phyloP scores from a whole-genome alignment of 2,888 invertebrate species.

The Adela reaumurella region DNA sequence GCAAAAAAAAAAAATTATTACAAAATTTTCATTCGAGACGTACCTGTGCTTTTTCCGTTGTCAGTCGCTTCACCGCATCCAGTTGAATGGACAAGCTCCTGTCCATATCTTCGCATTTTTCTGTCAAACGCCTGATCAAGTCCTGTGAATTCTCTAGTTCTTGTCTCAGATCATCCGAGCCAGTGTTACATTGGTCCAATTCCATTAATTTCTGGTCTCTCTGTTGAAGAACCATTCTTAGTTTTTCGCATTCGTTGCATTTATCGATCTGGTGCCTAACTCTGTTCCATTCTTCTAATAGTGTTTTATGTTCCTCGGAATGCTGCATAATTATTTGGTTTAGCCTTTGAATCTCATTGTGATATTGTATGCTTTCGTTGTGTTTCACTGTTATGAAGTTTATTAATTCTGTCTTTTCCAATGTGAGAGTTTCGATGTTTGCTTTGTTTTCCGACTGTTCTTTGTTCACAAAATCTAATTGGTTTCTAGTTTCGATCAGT shows the following conservation, averaged over 20 bases:
- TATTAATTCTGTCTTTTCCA: slow-evolving; percentile 68
- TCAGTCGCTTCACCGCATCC: slow-evolving; percentile 58
- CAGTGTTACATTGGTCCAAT: slow-evolving; percentile 25
- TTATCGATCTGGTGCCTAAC: slow-evolving; percentile 14
- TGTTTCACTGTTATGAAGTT: slow-evolving; percentile 76
- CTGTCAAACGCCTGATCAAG: slow-evolving; percentile 57
- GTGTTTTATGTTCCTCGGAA: slow-evolving; percentile 29
- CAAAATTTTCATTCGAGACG: background rate
- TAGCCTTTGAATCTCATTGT: slow-evolving; percentile 79
- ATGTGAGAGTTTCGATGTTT: slow-evolving; percentile 23
- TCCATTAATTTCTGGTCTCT: slow-evolving; percentile 34
- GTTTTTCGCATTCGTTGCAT: slow-evolving; percentile 28
- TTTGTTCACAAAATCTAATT: slow-evolving; percentile 22
- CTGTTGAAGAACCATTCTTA: slow-evolving; percentile 28
- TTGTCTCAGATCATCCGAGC: slow-evolving; percentile 30
- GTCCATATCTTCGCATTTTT: slow-evolving; percentile 66
- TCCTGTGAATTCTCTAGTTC: slow-evolving; percentile 55
- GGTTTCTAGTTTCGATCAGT: slow-evolving; percentile 21
- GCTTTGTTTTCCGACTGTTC: slow-evolving; percentile 26
- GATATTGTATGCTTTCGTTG: slow-evolving; percentile 79
- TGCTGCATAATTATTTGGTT: slow-evolving; percentile 58
- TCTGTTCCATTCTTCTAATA: slow-evolving; percentile 30
- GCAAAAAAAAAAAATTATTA: too few species aligned
- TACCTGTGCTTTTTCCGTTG: slow-evolving; percentile 58
- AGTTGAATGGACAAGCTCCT: slow-evolving; percentile 66